A percentile compares a stretch with the other conserved stretches of the same genome.
These are phyloP conservation scores for Lethrus apterus DNA, from an alignment of 1,140 invertebrate species.

Conservation along the genomic window DNA sequence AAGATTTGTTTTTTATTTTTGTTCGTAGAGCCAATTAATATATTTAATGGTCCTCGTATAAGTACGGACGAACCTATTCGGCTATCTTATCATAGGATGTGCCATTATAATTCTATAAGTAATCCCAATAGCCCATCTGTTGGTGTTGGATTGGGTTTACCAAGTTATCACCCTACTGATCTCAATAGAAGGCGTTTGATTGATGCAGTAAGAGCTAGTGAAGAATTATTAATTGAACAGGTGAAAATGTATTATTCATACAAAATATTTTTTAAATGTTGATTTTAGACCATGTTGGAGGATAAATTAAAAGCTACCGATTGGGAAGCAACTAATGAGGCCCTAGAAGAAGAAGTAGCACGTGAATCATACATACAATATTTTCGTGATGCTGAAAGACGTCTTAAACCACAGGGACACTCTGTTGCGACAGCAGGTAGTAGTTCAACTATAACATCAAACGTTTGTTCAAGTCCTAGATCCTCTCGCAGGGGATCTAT, in stretches of 20 bases:
- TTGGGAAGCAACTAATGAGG: conserved; percentile 90
- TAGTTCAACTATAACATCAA: conserved; percentile 38
- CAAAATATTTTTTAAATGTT: not conserved
- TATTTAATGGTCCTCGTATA: conserved; percentile 65
- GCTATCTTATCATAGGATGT: conserved; percentile 82
- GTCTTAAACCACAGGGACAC: conserved; percentile 31
- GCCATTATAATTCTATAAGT: conserved; percentile 88
- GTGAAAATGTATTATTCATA: conserved; percentile 33
- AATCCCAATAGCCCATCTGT: conserved; percentile 82
- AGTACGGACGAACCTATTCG: conserved; percentile 76
- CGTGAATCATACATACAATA: conserved; percentile 84
- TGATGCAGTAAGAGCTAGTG: conserved; percentile 74
- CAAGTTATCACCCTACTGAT: conserved; percentile 72
- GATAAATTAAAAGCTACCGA: conserved; percentile 88
- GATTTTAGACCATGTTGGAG: conserved; percentile 75
- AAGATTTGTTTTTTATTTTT: conserved; percentile 25
- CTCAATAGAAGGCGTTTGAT: conserved; percentile 68
- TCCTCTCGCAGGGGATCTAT: conserved; percentile 31
- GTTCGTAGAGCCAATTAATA: conserved; percentile 91
- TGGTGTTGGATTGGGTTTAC: conserved; percentile 80
- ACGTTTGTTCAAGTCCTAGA: conserved; percentile 32
- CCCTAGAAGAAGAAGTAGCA: conserved; percentile 84
- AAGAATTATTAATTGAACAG: conserved; percentile 81
- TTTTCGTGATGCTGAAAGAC: conserved; percentile 37
- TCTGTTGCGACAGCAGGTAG: conserved; percentile 28